These are phyloP conservation scores for Chrysina gloriosa DNA, from an alignment of 2,888 invertebrate genomes.

Conservation along the genomic window DNA sequence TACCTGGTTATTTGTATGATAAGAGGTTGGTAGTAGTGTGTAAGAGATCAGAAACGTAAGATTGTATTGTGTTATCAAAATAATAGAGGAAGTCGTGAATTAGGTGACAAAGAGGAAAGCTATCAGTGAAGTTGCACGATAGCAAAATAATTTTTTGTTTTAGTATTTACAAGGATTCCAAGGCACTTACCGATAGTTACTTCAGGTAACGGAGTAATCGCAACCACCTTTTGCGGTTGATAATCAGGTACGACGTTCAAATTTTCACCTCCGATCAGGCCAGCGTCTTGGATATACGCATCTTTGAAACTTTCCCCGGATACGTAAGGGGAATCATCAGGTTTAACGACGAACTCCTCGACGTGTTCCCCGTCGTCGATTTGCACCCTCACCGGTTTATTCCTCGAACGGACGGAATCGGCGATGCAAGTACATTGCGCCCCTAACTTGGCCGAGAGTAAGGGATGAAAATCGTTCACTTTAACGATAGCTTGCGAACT, in stretches of 20 bases:
- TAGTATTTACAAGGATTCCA: not conserved
- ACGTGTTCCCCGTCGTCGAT: slow-evolving; percentile 51
- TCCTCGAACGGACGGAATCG: slow-evolving; percentile 68
- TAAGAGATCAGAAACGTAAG: no score
- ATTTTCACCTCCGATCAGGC: slow-evolving; percentile 48
- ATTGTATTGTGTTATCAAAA: no score
- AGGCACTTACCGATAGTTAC: slow-evolving; percentile 37
- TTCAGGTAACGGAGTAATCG: slow-evolving; percentile 54
- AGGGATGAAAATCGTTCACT: slow-evolving; percentile 78
- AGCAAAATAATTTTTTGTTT: no score
- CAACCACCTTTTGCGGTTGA: slow-evolving; percentile 54
- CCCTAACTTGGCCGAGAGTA: slow-evolving; percentile 77
- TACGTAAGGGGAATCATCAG: slow-evolving; percentile 40
- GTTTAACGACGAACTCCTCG: slow-evolving; percentile 42
- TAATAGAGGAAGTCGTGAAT: no score
- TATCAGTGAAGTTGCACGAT: no score
- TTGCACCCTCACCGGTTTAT: slow-evolving; percentile 51
- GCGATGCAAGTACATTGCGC: slow-evolving; percentile 80
- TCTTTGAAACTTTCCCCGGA: slow-evolving; percentile 10
- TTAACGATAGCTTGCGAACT: slow-evolving; percentile 73
- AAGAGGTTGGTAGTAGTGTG: no score
- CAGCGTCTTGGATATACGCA: slow-evolving; percentile 20
- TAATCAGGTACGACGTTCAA: slow-evolving; percentile 49
- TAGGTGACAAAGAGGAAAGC: no score
- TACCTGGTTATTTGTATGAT: no score